Evolutionary conservation across 53 echinoderm and acorn worm species (phyloP).

Genomic region (Hippasteria phrygiana): DNA sequence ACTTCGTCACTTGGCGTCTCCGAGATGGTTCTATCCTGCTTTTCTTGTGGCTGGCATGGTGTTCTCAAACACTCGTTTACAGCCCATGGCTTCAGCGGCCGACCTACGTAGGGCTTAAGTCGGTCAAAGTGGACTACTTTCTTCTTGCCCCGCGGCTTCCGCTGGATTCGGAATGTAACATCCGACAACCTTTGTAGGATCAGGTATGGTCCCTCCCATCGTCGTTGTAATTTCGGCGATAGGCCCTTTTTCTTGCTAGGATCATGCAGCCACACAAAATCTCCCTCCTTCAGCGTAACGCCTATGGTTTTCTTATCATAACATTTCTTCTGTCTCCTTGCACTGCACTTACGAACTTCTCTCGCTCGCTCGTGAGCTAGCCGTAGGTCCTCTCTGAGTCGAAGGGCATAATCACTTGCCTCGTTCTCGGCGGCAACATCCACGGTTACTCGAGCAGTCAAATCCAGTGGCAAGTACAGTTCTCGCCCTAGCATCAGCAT

Average conservation of each 20-base stretch:
- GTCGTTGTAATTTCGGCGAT: slow-evolving; percentile 3
- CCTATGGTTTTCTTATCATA: neutral
- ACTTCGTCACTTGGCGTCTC: too few relatives aligned
- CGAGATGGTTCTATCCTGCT: neutral
- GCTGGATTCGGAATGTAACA: slow-evolving; percentile 32
- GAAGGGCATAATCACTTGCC: neutral
- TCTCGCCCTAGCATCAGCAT: neutral
- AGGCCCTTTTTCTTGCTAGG: slow-evolving; percentile 39
- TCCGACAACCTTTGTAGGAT: neutral
- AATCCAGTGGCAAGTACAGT: neutral
- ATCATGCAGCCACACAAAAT: slow-evolving; percentile 33
- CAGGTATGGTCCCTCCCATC: slow-evolving; percentile 26
- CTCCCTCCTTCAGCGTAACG: neutral
- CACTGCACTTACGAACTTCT: neutral
- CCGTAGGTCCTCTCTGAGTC: neutral
- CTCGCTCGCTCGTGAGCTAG: neutral
- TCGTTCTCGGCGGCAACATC: neutral
- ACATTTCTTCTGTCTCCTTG: neutral
- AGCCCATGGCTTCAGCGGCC: neutral
- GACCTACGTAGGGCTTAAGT: slow-evolving; percentile 4
- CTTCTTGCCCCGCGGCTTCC: neutral
- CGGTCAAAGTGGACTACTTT: slow-evolving; percentile 27
- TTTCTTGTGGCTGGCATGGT: neutral
- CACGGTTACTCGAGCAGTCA: neutral
- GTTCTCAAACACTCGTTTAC: neutral